Percentiles rank a stretch among this genome's conserved stretches.
Evolutionary conservation across 2,888 invertebrate species (phyloP).

Genomic region (Encarsia formosa): DNA sequence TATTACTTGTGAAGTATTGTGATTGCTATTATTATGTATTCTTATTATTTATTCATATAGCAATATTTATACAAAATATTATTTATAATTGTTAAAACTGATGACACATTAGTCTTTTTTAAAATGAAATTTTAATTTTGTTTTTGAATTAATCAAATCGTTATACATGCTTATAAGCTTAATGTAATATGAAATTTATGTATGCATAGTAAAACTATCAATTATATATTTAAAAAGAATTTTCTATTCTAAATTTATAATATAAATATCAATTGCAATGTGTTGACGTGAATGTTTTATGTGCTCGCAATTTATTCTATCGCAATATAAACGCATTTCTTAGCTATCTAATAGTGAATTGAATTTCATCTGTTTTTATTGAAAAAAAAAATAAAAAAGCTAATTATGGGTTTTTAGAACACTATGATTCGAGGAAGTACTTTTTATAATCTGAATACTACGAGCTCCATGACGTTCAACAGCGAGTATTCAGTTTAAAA

Average conservation of each 20-base stretch:
- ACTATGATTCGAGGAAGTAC: conserved; percentile 16
- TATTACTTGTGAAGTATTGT: conserved; percentile 21
- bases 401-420: conserved; percentile 17
- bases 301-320: conserved; percentile 17
- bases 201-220: not conserved
- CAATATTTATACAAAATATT: conserved; percentile 22
- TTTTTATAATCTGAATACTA: conserved; percentile 11
- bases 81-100: conserved; percentile 20
- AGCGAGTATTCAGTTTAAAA: conserved; percentile 19
- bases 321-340: conserved; percentile 10
- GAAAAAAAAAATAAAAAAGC: conserved; percentile 1
- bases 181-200: conserved; percentile 15
- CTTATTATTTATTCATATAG: conserved; percentile 23
- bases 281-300: conserved; percentile 18
- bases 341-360: no score
- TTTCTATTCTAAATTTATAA: not conserved
- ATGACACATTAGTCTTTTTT: conserved; percentile 13
- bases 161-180: conserved; percentile 16
- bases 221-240: not conserved
- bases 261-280: conserved; percentile 14
- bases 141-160: conserved; percentile 12
- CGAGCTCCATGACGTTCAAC: conserved; percentile 6
- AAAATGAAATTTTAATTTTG: conserved; percentile 24
- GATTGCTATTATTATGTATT: conserved; percentile 20
- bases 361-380: conserved; percentile 18